Conservation (phyloP, 1,140 invertebrate species). For the Trichonephila clavata region DNA sequence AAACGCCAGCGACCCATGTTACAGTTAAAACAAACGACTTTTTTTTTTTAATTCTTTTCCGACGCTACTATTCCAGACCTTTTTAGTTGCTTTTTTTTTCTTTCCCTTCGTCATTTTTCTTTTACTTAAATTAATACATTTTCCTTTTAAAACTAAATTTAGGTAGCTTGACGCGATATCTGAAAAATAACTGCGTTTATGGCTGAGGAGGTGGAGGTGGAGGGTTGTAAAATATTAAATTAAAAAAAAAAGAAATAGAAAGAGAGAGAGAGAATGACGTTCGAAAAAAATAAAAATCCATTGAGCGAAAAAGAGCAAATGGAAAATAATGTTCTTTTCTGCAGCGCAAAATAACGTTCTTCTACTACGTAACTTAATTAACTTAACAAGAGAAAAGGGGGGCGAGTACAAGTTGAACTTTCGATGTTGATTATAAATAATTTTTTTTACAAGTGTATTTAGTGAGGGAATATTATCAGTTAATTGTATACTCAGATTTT, state of each 20-base stretch:
- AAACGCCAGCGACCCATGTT: slow-evolving; percentile 65
- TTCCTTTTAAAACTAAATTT: slow-evolving; percentile 67
- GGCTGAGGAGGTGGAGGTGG: neutral
- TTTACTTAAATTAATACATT: slow-evolving; percentile 70
- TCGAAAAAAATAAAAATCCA: slow-evolving; percentile 44
- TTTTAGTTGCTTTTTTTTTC: neutral
- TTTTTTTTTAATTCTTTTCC: slow-evolving; percentile 22
- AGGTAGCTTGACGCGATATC: slow-evolving; percentile 33
- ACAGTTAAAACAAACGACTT: slow-evolving; percentile 65
- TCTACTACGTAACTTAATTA: slow-evolving; percentile 71
- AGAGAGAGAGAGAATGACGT: neutral
- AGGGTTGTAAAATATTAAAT: slow-evolving; percentile 56
- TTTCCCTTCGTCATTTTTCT: slow-evolving; percentile 3
- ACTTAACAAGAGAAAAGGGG: slow-evolving; percentile 32
- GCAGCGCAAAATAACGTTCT: slow-evolving; percentile 42
- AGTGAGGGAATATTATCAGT: neutral
- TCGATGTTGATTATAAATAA: neutral
- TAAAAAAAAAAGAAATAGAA: slow-evolving; percentile 51
- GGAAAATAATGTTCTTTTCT: slow-evolving; percentile 65
- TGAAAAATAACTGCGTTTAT: slow-evolving; percentile 63
- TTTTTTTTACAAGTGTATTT: neutral
- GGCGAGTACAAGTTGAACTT: slow-evolving; percentile 21
- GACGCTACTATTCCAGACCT: neutral
- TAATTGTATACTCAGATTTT: neutral
- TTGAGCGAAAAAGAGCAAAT: slow-evolving; percentile 66